Evolutionary conservation across 2,113 vertebrate genomes (phyloP), one percentile per base, ranked within the genome.

Genomic region (Micronycteris hirsuta): DNA sequence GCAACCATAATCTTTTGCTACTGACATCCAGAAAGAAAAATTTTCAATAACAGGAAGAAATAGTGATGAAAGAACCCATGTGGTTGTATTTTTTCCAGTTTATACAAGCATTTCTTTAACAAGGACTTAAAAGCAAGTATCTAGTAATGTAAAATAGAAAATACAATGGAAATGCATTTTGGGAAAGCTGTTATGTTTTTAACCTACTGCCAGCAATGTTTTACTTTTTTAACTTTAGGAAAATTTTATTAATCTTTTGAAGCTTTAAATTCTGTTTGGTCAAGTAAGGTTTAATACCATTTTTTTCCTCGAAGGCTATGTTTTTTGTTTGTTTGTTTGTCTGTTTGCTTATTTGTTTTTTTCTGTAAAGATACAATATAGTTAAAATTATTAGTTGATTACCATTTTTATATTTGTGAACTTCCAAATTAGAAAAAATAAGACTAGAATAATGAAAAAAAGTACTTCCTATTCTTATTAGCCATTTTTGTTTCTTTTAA

Each of bases 61-160:
- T 45, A 61, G 0, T 47, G 0, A 65, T 90, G 49, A 97, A 76
- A 65, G 71, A 70, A 4, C 4, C 0, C 9, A 31, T 61, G 6
- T 68, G 26, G 28, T 76, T 88, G 13, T 81, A 7, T 71, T 2
- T 8, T 8, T 81, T 93, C 38, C 52, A 83, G 7, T 96, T 96
- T 92, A 4, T 84, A 33, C 24, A 92, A 83, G 3, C n/a, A 92
- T 96, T 97, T 98, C 3, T 67, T 93, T 77, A 96, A 74, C 2
- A 94, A 74, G 92, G 56, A 22, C 58, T 52, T 33, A 95, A 76
- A 87, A 96, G 20, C n/a, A 94, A 28, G 93, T 93, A 67, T 94
- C 0, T 45, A 74, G 11, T 83, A 45, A 85, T 94, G 1, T 8
- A 54, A 89, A 94, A 14, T 0, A n/a, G 71, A 91, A 93, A 93